Base-by-base conservation (phyloP, 2,113 vertebrate genomes). In the Cygnus atratus region DNA sequence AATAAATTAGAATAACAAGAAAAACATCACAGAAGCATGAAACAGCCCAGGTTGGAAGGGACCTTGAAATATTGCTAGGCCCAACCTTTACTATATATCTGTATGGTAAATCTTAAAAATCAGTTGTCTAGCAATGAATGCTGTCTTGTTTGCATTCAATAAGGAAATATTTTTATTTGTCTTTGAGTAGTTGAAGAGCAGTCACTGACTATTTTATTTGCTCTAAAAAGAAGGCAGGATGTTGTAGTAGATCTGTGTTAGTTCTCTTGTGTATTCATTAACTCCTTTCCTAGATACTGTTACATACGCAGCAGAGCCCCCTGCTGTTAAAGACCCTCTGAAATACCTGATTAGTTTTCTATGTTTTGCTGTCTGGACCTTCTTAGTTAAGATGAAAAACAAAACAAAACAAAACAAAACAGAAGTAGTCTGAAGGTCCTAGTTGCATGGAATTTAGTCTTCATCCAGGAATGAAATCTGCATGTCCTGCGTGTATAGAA, bases 261-360 rank as follows among this genome's bases (percentile, higher is more conserved):
- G 21, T 28, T 63, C 10, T n/a, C 55, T 8, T 25, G 12, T 21
- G 9, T 29, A 50, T 71, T 81, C 52, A 44, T 91, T 79, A 24
- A 66, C 50, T 71, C 46, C 41, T 84, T 80, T 43, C 17, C 37
- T 18, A 11, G 41, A 7, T 35, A 11, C 10, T 71, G 31, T 71
- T 68, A 48, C 20, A 3, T 43, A 35, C 74, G 37, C 71, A 82
- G 78, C 93, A 93, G 82, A 87, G 91, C 94, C 93, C 93, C n/a
- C 95, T 93, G 93, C 89, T 88, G 87, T 85, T 78, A 54, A 48
- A 29, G n/a, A 10, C 33, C 6, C 13, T 85, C n/a, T 78, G 44
- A 87, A 78, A 83, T 37, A 66, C 15, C 13, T 8, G 3, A 15
- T 58, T 22, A 52, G 13, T 19, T 67, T 18, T 75, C 31, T 41